These are phyloP conservation scores for Enteromius paludinosus DNA, from an alignment of 2,797 vertebrate species.

Conservation along the genomic window DNA sequence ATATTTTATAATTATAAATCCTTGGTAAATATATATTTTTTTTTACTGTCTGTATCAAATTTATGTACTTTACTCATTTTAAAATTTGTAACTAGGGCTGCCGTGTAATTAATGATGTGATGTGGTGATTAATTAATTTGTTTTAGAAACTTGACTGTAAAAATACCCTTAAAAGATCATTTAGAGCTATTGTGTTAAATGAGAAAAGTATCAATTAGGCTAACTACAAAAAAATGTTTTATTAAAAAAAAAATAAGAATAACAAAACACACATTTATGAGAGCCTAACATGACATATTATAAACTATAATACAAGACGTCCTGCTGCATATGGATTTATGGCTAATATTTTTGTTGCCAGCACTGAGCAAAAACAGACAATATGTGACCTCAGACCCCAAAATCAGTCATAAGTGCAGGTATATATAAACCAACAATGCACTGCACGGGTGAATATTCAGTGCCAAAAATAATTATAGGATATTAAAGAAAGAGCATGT, in stretches of 20 bases:
- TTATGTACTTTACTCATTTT: not conserved
- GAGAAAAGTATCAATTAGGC: not conserved
- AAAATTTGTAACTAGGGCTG: not conserved
- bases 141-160: not conserved
- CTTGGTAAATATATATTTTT: not conserved
- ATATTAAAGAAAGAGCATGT: too few species aligned
- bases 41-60: not conserved
- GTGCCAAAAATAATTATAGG: too few species aligned
- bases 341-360: not conserved
- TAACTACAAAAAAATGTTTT: not conserved
- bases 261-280: not conserved
- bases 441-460: not conserved
- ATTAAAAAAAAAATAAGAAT: not conserved
- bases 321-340: not conserved
- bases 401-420: not conserved
- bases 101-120: not conserved
- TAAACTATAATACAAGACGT: not conserved
- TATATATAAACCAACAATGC: not conserved
- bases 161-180: not conserved
- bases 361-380: not conserved
- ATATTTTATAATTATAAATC: not conserved
- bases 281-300: not conserved
- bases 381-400: not conserved
- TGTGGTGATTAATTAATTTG: not conserved
- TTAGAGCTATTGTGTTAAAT: not conserved